These are phyloP conservation scores for Acestrorhynchus altus DNA, from an alignment of 2,797 vertebrate genomes.

Conservation along the genomic window DNA sequence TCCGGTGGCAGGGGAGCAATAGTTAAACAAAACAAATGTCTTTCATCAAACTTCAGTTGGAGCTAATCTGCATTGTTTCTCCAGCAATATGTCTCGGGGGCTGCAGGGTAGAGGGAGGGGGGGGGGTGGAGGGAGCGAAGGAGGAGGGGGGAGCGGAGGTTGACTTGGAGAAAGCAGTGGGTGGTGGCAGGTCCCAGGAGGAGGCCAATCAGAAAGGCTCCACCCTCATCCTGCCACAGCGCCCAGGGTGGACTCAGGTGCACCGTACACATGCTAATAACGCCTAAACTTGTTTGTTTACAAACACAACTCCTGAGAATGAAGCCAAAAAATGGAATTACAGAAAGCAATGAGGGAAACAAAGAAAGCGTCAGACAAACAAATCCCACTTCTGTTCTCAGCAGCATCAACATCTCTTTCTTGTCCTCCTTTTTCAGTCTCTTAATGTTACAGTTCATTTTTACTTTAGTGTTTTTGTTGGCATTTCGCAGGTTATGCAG, in stretches of 20 bases:
- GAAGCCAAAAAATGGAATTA: slow-evolving; percentile 17
- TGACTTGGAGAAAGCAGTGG: slow-evolving; percentile 74
- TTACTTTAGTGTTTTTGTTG: no score
- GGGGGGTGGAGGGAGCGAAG: not conserved
- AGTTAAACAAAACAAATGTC: slow-evolving; percentile 85
- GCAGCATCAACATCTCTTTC: no score
- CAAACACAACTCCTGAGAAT: slow-evolving; percentile 26
- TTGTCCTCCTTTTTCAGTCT: no score
- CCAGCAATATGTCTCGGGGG: slow-evolving; percentile 38
- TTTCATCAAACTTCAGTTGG: slow-evolving; percentile 83
- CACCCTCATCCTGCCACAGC: slow-evolving; percentile 74
- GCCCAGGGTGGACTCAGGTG: slow-evolving; percentile 81
- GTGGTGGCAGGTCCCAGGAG: slow-evolving; percentile 75
- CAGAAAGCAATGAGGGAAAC: slow-evolving; percentile 5
- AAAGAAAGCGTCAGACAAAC: slow-evolving; percentile 18
- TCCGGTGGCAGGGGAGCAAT: slow-evolving; percentile 69
- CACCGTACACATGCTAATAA: slow-evolving; percentile 75
- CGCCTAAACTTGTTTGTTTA: slow-evolving; percentile 78
- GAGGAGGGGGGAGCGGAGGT: slow-evolving; percentile 44
- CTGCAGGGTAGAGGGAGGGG: slow-evolving; percentile 30
- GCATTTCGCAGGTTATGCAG: no score
- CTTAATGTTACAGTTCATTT: no score
- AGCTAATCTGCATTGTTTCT: slow-evolving; percentile 73
- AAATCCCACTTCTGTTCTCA: not conserved
- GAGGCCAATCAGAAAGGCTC: slow-evolving; percentile 79